Evolutionary conservation across 2,888 invertebrate genomes (phyloP).

Genomic region (Eupithecia dodoneata): DNA sequence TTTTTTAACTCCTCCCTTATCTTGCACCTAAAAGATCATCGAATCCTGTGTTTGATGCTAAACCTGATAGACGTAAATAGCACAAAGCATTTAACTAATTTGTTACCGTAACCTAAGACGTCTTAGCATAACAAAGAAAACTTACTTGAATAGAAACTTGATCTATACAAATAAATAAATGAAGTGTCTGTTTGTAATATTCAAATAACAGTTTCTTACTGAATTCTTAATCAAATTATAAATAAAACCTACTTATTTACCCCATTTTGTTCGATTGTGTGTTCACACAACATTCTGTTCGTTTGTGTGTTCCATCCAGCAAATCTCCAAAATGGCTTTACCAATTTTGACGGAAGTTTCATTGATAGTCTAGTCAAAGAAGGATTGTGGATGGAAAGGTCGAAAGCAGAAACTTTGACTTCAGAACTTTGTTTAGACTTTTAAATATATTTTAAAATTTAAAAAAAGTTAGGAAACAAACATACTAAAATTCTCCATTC

Average conservation of each 20-base stretch:
- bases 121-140: constrained; percentile 24
- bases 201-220: background rate
- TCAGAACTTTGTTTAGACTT: too few relatives aligned
- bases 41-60: background rate
- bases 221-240: background rate
- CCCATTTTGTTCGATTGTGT: too few relatives aligned
- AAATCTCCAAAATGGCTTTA: background rate
- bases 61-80: background rate
- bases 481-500: too few relatives aligned
- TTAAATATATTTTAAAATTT: too few relatives aligned
- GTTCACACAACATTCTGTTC: too few relatives aligned
- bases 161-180: constrained; percentile 16
- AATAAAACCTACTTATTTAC: too few relatives aligned
- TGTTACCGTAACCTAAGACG: constrained; percentile 8
- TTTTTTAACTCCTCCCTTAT: background rate
- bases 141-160: constrained; percentile 33
- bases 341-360: background rate
- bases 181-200: background rate
- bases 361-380: too few relatives aligned
- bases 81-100: background rate
- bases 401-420: too few relatives aligned
- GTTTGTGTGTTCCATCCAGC: too few relatives aligned
- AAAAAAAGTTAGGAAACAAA: too few relatives aligned
- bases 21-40: background rate
- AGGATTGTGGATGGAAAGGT: too few relatives aligned